These are phyloP conservation scores for Ypsolopha scabrella DNA, from an alignment of 2,888 invertebrate genomes.

Conservation along the genomic window DNA sequence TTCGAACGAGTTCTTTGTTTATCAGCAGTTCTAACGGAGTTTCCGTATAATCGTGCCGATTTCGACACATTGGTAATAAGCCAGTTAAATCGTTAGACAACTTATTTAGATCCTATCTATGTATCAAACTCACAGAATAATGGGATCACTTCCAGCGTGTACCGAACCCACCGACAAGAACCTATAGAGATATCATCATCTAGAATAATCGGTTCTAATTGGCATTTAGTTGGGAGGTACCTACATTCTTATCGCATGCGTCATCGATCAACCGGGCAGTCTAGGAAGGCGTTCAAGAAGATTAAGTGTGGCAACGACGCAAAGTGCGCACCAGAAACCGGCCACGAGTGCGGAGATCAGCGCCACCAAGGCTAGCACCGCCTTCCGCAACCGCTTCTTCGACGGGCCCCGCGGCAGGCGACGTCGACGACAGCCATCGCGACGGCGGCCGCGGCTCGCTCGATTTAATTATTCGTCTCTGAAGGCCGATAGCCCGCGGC, in stretches of 20 bases:
- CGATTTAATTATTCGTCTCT: constrained; percentile 62
- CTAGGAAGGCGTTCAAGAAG: constrained; percentile 45
- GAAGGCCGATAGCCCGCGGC: constrained; percentile 69
- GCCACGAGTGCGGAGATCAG: constrained; percentile 64
- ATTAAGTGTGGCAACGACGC: constrained; percentile 51
- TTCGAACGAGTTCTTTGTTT: too few relatives aligned
- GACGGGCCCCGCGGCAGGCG: constrained; percentile 32
- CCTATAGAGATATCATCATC: not conserved
- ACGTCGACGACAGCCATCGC: constrained; percentile 18
- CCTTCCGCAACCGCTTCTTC: constrained; percentile 58
- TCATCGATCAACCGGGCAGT: constrained; percentile 34
- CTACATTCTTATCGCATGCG: constrained; percentile 11
- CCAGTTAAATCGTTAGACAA: too few relatives aligned
- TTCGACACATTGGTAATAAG: too few relatives aligned
- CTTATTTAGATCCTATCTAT: too few relatives aligned
- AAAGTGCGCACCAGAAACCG: constrained; percentile 57
- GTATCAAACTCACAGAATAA: too few relatives aligned
- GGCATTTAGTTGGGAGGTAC: not conserved
- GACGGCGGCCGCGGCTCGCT: constrained; percentile 38
- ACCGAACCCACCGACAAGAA: not conserved
- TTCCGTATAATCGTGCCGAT: too few relatives aligned
- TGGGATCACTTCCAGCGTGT: too few relatives aligned
- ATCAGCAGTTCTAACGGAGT: too few relatives aligned
- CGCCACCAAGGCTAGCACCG: constrained; percentile 63
- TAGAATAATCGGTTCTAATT: not conserved